Conservation (phyloP, 2,113 vertebrate species). For the Salvelinus namaycush region DNA sequence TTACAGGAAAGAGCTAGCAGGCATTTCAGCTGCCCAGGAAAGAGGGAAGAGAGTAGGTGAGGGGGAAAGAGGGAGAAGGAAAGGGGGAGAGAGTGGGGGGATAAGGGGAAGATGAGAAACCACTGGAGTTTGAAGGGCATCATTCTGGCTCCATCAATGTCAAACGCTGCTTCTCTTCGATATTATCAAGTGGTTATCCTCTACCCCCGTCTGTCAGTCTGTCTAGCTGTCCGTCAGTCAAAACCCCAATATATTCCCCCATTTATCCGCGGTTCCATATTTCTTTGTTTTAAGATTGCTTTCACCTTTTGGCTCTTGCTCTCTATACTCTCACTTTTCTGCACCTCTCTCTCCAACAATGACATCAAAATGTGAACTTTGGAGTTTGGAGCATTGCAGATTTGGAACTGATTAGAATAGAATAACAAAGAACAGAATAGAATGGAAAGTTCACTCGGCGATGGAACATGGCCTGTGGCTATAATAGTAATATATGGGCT, state of each 20-base stretch:
- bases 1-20: constrained; percentile 39
- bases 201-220: constrained; percentile 49
- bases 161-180: constrained; percentile 61
- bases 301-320: constrained; percentile 24
- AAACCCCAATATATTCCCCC: constrained; percentile 35
- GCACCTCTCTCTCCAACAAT: constrained; percentile 24
- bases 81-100: not conserved
- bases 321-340: constrained; percentile 42
- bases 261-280: constrained; percentile 2
- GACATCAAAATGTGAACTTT: constrained; percentile 12
- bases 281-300: constrained; percentile 7
- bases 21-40: constrained; percentile 63
- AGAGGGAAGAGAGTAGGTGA: constrained; percentile 12
- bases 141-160: constrained; percentile 71
- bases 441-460: not conserved
- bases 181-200: constrained; percentile 73
- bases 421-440: not conserved
- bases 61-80: not conserved
- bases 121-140: constrained; percentile 74
- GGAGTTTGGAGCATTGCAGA: not conserved
- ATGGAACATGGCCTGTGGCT: not conserved
- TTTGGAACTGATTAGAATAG: constrained; percentile 1
- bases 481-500: constrained; percentile 1
- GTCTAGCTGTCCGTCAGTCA: constrained; percentile 51
- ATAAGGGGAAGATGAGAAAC: constrained; percentile 37